Evolutionary conservation across 2,113 vertebrate species (phyloP), one percentile per base, ranked within the genome.

Genomic region (Forbesichthys papilliferus): DNA sequence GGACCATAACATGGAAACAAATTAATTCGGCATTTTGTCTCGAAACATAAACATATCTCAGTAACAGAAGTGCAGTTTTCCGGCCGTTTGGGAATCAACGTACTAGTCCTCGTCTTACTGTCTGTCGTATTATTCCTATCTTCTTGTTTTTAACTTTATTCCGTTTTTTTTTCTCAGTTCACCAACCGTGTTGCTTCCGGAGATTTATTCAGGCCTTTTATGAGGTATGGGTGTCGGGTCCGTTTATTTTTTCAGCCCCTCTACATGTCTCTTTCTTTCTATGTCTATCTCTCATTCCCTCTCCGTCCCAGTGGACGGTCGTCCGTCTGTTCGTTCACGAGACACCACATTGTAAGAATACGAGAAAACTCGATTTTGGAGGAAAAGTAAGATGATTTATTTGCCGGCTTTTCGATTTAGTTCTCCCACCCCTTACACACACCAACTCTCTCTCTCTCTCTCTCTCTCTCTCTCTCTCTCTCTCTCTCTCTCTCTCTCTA

Each of bases 311-410:
- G 36, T 42, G 36, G 36, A 42, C 36, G 7, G 36, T 42, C 4
- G 36, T 42, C 36, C 36, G 36, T 42, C 36, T 42, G 36, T 6
- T 4, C 36, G 36, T 42, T 5, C 36, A 7, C 36, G 7, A 42
- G 36, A 42, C 36, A 42, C 36, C 36, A 42, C 51, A 63, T 34
- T 62, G 51, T 46, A 16, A 66, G 42, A 48, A 61, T 73, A 67
- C 66, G 65, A 46, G 34, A 60, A 69, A 64, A 61, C 63, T 59
- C 55, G 55, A 71, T 62, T 69, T 48, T 66, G 70, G 58, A 74
- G 90, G 93, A 94, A 95, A 96, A 95, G 94, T 95, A 94, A 91
- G 91, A 93, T 95, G 94, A 95, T 95, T 95, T 95, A 95, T 95
- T 94, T 93, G 92, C 93, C 91, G 93, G 92, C 89, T 91, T 95